phyloP scores from a whole-genome alignment of 2,113 vertebrate genomes.

The Calypte anna region DNA sequence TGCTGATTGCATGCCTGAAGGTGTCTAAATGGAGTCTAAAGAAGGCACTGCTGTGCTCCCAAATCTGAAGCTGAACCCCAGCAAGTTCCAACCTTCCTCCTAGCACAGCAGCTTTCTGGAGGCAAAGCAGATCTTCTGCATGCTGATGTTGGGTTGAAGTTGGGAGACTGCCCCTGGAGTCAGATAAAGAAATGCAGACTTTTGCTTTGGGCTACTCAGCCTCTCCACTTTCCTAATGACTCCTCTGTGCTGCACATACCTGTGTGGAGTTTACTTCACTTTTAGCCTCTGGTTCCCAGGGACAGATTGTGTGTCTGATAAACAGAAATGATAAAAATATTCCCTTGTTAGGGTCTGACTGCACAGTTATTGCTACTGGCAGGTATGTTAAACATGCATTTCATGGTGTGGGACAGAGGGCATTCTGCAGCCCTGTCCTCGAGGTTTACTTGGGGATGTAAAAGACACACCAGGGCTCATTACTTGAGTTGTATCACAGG shows the following conservation, averaged over 20 bases:
- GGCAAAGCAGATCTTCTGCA: background rate
- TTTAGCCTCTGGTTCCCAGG: background rate
- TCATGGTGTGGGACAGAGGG: accelerated
- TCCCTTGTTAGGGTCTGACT: background rate
- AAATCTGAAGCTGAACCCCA: background rate
- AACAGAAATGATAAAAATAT: background rate
- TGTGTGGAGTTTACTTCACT: background rate
- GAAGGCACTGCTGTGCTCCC: background rate
- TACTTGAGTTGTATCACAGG: background rate
- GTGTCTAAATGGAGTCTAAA: background rate
- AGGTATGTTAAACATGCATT: background rate
- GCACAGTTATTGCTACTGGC: accelerated
- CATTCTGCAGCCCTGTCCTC: background rate
- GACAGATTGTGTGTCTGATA: background rate
- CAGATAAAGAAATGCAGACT: background rate
- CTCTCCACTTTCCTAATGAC: background rate
- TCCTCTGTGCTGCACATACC: background rate
- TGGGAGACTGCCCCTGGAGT: background rate
- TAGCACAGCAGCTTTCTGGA: accelerated
- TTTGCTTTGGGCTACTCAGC: background rate
- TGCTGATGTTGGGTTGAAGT: background rate
- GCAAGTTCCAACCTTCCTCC: background rate
- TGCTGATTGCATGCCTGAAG: background rate
- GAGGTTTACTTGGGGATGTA: background rate
- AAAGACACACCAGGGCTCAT: background rate